Conservation (phyloP, 1,140 invertebrate species). For the Paraescarpia echinospica region DNA sequence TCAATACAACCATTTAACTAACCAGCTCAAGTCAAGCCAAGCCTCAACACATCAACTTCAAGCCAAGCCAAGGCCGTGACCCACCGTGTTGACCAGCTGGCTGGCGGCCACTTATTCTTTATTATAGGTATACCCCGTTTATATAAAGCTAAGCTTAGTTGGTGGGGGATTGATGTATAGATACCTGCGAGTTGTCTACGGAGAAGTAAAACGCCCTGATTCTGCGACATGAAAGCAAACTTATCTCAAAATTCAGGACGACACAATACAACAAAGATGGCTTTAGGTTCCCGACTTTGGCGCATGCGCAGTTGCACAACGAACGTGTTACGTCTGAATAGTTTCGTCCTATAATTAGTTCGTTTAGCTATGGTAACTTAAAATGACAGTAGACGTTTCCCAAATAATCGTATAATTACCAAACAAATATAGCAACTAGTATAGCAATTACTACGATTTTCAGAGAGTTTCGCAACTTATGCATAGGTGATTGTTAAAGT, state of each 20-base stretch:
- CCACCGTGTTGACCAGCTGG: neutral
- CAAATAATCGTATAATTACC: neutral
- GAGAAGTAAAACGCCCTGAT: slow-evolving; percentile 4
- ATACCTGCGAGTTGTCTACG: slow-evolving; percentile 3
- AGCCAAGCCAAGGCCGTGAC: neutral
- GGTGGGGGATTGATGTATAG: neutral
- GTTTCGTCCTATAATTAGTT: neutral
- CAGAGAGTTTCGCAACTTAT: neutral
- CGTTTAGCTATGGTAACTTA: neutral
- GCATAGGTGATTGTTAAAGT: neutral
- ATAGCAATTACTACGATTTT: neutral
- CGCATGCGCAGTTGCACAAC: neutral
- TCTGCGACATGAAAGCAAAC: slow-evolving; percentile 4
- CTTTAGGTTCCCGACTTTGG: slow-evolving; percentile 3
- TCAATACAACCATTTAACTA: too few relatives aligned
- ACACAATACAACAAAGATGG: slow-evolving; percentile 5
- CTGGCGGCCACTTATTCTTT: neutral
- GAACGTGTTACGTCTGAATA: neutral
- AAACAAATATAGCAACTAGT: neutral
- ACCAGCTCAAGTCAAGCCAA: neutral
- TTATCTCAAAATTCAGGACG: slow-evolving; percentile 5
- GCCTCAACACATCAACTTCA: neutral
- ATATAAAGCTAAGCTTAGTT: neutral
- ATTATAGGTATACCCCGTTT: neutral
- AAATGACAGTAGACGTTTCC: neutral